Evolutionary conservation across 2,113 vertebrate species (phyloP), one percentile per base, ranked within the genome.

Genomic region (Aldabrachelys gigantea): DNA sequence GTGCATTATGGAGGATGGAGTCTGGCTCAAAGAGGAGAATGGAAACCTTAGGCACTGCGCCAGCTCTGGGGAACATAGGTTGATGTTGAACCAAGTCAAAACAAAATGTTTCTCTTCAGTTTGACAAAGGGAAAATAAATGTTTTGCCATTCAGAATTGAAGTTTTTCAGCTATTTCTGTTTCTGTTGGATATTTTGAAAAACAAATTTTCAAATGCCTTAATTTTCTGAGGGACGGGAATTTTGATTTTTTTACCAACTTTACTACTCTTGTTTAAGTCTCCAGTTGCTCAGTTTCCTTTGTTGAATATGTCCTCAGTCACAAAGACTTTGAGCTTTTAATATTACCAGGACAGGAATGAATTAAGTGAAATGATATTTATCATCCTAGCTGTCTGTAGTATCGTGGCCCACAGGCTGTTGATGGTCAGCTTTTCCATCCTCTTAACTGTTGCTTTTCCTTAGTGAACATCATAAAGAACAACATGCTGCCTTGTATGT

Each of bases 401-500:
- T 0, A 0, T 41, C 24, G 6, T 35, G n/a, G 80, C 16, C 52
- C 62, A 31, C 6, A 65, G 62, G 62, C 35, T n/a, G 62, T 3
- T n/a, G 62, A 35, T 35, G 62, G 35, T 69, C 62, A 69, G 14
- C 35, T 62, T n/a, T 8, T n/a, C 5, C 31, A n/a, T 17, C 14
- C 35, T n/a, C 14, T 69, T 75, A 59, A 76, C 25, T 76, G 21
- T 53, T 84, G n/a, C 2, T 53, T 19, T 14, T 62, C 14, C 5
- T 75, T 24, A 16, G 50, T 35, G 72, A 53, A 3, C 27, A 5
- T n/a, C 38, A 9, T 31, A 1, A 24, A 24, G 72, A 53, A 38
- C 56, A n/a, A 5, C 4, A 10, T 12, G 1, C 0, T 1, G 10
- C 19, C 0, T 1, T 76, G 10, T 22, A 82, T 53, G 87, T n/a